Base-by-base conservation (phyloP, 2,113 vertebrate species). In the Aleadryas rufinucha region DNA sequence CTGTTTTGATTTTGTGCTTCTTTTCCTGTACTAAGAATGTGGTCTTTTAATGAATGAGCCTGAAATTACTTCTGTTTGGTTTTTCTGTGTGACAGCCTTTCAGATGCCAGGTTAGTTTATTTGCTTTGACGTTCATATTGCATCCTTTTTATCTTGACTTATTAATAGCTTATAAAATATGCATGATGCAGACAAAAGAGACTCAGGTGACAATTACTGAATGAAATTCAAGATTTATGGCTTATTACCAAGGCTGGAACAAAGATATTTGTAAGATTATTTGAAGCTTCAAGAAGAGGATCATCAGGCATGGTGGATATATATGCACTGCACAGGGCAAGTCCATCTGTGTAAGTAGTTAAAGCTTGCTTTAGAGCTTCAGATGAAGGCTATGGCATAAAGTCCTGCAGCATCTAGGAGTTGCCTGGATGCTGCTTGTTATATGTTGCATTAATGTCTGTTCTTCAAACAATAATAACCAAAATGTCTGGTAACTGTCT, bases 121-220 rank as follows among this genome's bases (percentile, higher is more conserved):
- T 94, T 92, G 56, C 37, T 92, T 86, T 95, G 88, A 69, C 37
- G 4, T n/a, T 79, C 70, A 63, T 72, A 52, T 11, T 64, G 83
- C 54, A 71, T 90, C 31, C 52, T 89, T 92, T 95, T 87, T 82
- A 94, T 93, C 49, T 90, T 93, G n/a, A 72, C 65, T 88, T 93
- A 90, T 87, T 89, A 87, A 89, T 64, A 89, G 23, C 53, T 52
- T 89, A 89, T 94, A 68, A 84, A 95, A 94, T 76, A 92, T 71
- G 28, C 28, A 79, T 65, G 28, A 22, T 45, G 26, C 52, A 80
- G 47, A 71, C 44, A 68, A 78, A 88, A 92, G 31, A 79, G 68
- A 59, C 54, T 93, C 13, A 27, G n/a, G 16, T 92, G 90, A 61
- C 88, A 92, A 39, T 68, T 93, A 66, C 24, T 89, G 83, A 84